Evolutionary conservation across 2,888 invertebrate species (phyloP).

Genomic region (Ryuthela nishihirai): DNA sequence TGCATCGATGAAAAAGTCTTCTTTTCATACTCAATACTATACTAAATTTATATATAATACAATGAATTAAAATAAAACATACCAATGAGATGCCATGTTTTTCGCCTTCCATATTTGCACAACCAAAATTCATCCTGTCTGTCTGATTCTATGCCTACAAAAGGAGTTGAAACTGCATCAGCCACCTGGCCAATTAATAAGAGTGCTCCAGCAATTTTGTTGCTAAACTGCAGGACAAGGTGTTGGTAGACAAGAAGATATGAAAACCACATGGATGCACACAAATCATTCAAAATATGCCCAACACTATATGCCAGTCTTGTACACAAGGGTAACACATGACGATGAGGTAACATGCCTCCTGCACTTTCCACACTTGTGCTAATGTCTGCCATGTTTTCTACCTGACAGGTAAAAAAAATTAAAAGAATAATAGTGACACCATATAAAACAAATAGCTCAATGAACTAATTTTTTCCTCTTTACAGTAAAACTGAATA

Average conservation of each 20-base stretch:
- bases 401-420: no score
- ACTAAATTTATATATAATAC: no score
- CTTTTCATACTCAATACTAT: no score
- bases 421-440: no score
- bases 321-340: constrained; percentile 21
- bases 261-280: constrained; percentile 92
- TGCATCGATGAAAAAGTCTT: no score
- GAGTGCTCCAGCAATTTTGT: constrained; percentile 41
- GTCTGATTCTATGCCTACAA: constrained; percentile 81
- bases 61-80: no score
- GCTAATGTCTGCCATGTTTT: no score
- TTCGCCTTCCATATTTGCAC: constrained; percentile 52
- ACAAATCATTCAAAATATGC: constrained; percentile 86
- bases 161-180: constrained; percentile 80
- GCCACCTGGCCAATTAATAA: constrained; percentile 60
- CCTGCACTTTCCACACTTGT: no score
- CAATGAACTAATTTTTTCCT: no score
- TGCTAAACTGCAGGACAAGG: constrained; percentile 33
- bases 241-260: constrained; percentile 55
- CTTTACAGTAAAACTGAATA: no score
- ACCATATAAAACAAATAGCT: no score
- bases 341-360: constrained; percentile 7
- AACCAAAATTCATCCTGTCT: constrained; percentile 56
- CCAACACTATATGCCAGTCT: constrained; percentile 68
- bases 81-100: constrained; percentile 56